phyloP scores from a whole-genome alignment of 1,140 invertebrate species.

The Papilio aristodemus region DNA sequence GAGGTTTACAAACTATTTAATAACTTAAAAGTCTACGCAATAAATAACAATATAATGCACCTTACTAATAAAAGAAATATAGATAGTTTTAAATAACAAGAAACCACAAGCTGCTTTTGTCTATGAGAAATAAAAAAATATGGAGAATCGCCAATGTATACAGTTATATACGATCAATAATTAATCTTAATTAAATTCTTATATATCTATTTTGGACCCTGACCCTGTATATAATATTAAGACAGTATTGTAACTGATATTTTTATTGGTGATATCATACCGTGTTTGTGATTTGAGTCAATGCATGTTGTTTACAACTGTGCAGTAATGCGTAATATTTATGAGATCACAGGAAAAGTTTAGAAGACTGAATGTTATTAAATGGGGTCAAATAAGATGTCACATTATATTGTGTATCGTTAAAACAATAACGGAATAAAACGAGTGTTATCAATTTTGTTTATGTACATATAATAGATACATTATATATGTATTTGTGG shows the following conservation, averaged over 20 bases:
- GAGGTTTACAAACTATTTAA: too few species aligned
- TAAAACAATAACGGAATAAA: constrained; percentile 68
- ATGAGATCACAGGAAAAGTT: constrained; percentile 71
- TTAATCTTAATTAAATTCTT: constrained; percentile 8
- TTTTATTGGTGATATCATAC: constrained; percentile 22
- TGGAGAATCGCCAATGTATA: neutral
- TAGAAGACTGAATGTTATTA: constrained; percentile 63
- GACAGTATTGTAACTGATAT: constrained; percentile 12
- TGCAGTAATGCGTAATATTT: constrained; percentile 46
- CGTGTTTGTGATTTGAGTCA: constrained; percentile 9
- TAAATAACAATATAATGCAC: too few species aligned
- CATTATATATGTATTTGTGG: too few species aligned
- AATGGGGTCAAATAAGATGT: constrained; percentile 50
- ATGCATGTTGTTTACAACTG: constrained; percentile 17
- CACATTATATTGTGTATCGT: constrained; percentile 42
- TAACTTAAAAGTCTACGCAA: too few species aligned
- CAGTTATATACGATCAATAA: neutral
- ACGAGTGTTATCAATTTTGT: constrained; percentile 45
- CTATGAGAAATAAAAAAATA: too few species aligned
- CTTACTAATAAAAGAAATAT: too few species aligned
- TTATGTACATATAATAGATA: too few species aligned
- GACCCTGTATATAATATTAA: neutral
- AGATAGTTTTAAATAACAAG: too few species aligned
- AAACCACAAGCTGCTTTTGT: too few species aligned
- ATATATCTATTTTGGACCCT: neutral